These are phyloP conservation scores for Arvicanthis niloticus DNA, from an alignment of 2,113 vertebrate species.

Conservation along the genomic window DNA sequence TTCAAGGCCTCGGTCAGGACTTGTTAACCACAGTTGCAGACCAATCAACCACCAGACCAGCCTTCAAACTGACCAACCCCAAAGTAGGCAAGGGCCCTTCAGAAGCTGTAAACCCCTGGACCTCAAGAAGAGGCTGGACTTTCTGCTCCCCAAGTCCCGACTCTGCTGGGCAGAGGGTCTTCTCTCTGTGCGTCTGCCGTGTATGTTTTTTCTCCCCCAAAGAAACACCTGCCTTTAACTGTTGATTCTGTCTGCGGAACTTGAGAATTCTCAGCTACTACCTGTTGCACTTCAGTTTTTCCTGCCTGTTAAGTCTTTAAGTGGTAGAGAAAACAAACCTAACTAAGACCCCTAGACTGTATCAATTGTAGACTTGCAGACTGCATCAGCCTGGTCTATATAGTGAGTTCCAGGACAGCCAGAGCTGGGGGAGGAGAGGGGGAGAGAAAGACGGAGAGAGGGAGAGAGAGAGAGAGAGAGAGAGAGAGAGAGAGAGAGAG, in stretches of 20 bases:
- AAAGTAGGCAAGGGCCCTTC: neutral
- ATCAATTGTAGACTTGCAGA: neutral
- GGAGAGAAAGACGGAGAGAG: no score
- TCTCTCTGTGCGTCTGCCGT: no score
- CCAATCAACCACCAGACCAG: neutral
- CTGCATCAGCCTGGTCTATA: neutral
- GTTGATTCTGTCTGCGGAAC: neutral
- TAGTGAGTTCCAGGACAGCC: neutral
- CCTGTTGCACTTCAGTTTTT: neutral
- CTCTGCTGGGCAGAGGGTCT: neutral
- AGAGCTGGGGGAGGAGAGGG: neutral
- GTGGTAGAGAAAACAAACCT: neutral
- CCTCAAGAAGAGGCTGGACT: neutral
- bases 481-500: no score
- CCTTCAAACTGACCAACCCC: neutral
- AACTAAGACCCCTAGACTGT: neutral
- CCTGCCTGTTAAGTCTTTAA: neutral
- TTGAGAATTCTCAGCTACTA: neutral
- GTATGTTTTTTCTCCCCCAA: neutral
- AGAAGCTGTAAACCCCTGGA: neutral
- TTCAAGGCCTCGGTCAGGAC: neutral
- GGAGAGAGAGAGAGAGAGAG: neutral
- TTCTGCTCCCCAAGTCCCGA: neutral
- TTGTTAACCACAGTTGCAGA: neutral
- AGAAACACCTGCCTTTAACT: neutral